These are phyloP conservation scores for Lochmaea capreae DNA, from an alignment of 2,888 invertebrate species.

Conservation along the genomic window DNA sequence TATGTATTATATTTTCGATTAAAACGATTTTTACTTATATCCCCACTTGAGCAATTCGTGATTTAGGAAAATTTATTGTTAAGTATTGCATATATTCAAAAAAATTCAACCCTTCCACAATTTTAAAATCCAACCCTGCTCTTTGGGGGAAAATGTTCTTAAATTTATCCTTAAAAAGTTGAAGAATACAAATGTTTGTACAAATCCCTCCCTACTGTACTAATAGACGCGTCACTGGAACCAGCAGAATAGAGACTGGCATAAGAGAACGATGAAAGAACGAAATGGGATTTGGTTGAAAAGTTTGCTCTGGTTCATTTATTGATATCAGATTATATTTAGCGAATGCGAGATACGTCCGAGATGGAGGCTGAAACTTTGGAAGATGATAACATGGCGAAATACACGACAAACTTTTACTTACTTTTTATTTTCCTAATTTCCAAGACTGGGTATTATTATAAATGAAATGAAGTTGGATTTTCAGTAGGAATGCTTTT, in stretches of 20 bases:
- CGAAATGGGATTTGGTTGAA: constrained; percentile 10
- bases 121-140: too few relatives aligned
- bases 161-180: too few relatives aligned
- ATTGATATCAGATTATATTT: constrained; percentile 13
- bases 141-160: too few relatives aligned
- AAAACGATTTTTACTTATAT: neutral
- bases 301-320: constrained; percentile 9
- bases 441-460: too few relatives aligned
- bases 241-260: neutral
- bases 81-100: too few relatives aligned
- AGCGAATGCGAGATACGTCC: neutral
- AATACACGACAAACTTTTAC: neutral
- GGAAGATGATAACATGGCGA: neutral
- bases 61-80: too few relatives aligned
- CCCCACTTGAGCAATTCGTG: too few relatives aligned
- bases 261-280: neutral
- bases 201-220: neutral
- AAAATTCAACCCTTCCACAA: too few relatives aligned
- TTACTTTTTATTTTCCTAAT: neutral
- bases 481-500: too few relatives aligned
- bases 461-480: too few relatives aligned
- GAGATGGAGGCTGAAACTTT: neutral
- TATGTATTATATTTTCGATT: neutral
- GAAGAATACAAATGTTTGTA: too few relatives aligned
- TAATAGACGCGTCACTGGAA: neutral